Conservation (phyloP, 2,888 invertebrate species). For the Pseudococcus viburni region DNA sequence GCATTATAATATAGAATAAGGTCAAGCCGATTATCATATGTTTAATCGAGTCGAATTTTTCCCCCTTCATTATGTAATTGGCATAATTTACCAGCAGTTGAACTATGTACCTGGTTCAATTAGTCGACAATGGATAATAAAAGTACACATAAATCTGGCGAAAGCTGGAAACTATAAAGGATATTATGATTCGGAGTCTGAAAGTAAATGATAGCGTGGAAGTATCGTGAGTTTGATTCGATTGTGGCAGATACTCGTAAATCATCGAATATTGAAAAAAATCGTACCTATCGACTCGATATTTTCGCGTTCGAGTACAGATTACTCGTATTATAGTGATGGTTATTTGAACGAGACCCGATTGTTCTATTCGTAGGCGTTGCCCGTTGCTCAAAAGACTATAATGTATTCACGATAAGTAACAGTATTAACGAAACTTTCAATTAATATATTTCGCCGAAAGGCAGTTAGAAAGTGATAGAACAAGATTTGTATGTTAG, state of each 20-base stretch:
- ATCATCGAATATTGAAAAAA: background rate
- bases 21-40: background rate
- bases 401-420: conserved; percentile 50
- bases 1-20: background rate
- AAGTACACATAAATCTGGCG: no score
- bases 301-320: background rate
- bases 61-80: background rate
- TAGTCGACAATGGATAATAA: background rate
- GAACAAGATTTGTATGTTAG: conserved; percentile 54
- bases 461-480: conserved; percentile 61
- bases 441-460: conserved; percentile 58
- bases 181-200: background rate
- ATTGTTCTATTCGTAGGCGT: conserved; percentile 52
- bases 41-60: background rate
- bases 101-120: background rate
- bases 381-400: conserved; percentile 39
- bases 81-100: background rate
- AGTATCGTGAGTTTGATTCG: no score
- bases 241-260: no score
- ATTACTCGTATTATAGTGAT: background rate
- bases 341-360: background rate
- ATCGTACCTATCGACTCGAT: background rate
- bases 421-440: conserved; percentile 61
- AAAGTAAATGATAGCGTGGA: no score
- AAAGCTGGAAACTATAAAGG: no score